Base-by-base conservation (phyloP, 2,797 vertebrate genomes). In the Peromyscus nudipes region DNA sequence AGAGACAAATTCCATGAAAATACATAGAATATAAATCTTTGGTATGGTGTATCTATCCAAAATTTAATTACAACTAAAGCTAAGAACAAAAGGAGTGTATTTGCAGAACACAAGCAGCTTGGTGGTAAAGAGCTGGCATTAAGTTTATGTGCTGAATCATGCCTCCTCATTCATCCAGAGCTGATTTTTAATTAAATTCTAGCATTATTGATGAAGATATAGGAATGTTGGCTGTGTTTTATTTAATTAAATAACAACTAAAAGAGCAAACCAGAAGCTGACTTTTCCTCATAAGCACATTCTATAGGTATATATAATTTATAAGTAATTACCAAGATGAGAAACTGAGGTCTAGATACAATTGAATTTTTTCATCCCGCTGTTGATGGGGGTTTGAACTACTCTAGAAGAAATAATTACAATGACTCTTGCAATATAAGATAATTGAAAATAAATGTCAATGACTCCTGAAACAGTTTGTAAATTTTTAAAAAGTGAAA, bases 401-500 rank as follows among this genome's bases (percentile, higher is more conserved):
- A 89, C 10, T 2, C 40, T 49, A 17, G 46, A 81, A 95, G 60
- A 89, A 91, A 93, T 90, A 93, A 94, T 76, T 92, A 88, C 1
- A 88, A 14, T 21, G 19, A 34, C 64, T 91, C 23, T 52, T 87
- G 29, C 4, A 89, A 55, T 27, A 80, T 12, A 13, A 87, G 76
- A 79, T 8, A 77, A 29, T 34, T 91, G 60, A 4, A 62, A 82
- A 23, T 79, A 85, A 84, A 94, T 83, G 57, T 52, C 75, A 75
- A 65, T 93, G 69, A 80, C 57, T 83, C 4, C 52, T 90, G 71
- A 95, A 94, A 76, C 64, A 80, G 31, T 90, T 91, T 84, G 13
- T n/a, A 46, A 83, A 19, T 6, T 80, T 97, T 89, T 79, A 89
- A 19, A 93, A 93, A 92, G 25, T 73, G 6, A 82, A 77, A 93